Evolutionary conservation across 2,888 invertebrate species (phyloP).

Genomic region (Plagiodera versicolora): DNA sequence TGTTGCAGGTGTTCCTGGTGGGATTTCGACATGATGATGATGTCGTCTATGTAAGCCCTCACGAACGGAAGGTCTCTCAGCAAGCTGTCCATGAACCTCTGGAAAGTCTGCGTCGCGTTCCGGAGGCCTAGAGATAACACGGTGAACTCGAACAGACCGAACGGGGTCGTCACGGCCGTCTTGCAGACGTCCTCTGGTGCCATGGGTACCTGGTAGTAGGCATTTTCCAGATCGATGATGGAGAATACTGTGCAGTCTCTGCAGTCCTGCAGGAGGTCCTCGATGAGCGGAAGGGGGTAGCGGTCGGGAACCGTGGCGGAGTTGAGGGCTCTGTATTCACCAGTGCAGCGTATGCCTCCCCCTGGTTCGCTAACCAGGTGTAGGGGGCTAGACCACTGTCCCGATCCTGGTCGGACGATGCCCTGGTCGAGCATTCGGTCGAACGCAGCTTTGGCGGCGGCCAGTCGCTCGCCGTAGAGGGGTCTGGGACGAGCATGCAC

Average conservation of each 20-base stretch:
- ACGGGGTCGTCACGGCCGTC: conserved; percentile 44
- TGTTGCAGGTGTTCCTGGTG: conserved; percentile 36
- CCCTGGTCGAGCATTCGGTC: conserved; percentile 38
- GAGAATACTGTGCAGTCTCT: conserved; percentile 36
- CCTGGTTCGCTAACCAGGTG: conserved; percentile 39
- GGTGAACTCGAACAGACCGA: neutral
- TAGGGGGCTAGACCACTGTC: conserved; percentile 42
- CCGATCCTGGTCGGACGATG: conserved; percentile 38
- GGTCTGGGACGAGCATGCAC: conserved; percentile 38
- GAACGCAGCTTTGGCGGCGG: conserved; percentile 40
- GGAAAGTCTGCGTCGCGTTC: conserved; percentile 51
- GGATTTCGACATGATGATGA: neutral
- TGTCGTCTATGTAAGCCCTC: conserved; percentile 45
- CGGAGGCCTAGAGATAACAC: conserved; percentile 43
- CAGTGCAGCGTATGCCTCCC: conserved; percentile 45
- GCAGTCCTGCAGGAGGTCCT: conserved; percentile 37
- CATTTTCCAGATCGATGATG: conserved; percentile 42
- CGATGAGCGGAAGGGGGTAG: conserved; percentile 43
- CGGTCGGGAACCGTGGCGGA: conserved; percentile 20
- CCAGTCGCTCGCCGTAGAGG: conserved; percentile 39
- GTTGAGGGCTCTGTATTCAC: conserved; percentile 49
- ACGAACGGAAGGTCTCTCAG: conserved; percentile 40
- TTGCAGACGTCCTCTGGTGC: conserved; percentile 44
- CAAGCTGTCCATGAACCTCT: conserved; percentile 46
- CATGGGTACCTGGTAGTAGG: conserved; percentile 48